phyloP scores from a whole-genome alignment of 1,140 invertebrate genomes.

The Melipona quadrifasciata region DNA sequence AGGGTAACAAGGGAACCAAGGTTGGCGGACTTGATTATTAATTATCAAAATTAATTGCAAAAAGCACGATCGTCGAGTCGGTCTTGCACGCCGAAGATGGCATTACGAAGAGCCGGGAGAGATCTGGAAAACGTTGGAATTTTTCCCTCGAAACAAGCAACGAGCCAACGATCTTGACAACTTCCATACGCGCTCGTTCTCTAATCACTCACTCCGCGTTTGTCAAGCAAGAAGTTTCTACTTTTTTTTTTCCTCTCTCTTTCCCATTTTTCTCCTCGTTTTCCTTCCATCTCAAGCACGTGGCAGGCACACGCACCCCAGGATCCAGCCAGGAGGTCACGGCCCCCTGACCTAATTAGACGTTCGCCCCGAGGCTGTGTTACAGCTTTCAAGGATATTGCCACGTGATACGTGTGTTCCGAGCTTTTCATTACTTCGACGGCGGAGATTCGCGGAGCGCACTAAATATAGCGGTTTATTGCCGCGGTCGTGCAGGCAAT shows the following conservation, averaged over 20 bases:
- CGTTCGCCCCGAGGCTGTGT: constrained; percentile 18
- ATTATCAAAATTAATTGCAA: neutral
- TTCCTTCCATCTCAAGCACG: no score
- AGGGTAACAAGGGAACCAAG: neutral
- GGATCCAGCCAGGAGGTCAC: constrained; percentile 17
- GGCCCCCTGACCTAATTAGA: constrained; percentile 56
- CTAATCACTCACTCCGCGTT: neutral
- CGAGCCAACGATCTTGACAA: neutral
- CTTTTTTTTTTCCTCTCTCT: no score
- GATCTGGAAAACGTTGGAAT: no score
- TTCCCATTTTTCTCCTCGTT: neutral
- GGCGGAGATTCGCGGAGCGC: constrained; percentile 25
- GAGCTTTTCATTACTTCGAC: constrained; percentile 52
- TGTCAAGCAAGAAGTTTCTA: neutral
- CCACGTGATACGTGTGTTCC: constrained; percentile 1
- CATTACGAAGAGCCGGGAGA: neutral
- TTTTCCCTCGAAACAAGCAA: neutral
- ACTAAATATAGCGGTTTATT: constrained; percentile 61
- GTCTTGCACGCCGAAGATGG: no score
- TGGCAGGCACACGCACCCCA: neutral
- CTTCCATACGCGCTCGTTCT: neutral
- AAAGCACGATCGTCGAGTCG: no score
- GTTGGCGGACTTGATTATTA: neutral
- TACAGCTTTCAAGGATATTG: constrained; percentile 42
- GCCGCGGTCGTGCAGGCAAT: constrained; percentile 39